These are phyloP conservation scores for Azorinus chamasolen DNA, from an alignment of 2,888 invertebrate species.

Conservation along the genomic window DNA sequence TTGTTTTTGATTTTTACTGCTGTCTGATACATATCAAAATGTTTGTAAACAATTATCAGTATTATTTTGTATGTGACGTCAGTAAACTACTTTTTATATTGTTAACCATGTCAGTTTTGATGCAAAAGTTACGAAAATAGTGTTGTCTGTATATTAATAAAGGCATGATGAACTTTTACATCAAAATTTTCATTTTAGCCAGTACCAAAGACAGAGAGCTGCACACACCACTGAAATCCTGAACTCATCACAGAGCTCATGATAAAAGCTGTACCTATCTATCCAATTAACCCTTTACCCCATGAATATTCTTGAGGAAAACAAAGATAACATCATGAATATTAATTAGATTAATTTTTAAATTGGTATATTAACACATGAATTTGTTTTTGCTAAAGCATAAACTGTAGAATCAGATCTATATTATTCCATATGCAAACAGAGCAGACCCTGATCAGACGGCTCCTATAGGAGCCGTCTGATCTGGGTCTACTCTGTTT, in stretches of 20 bases:
- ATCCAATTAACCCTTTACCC: too few species aligned
- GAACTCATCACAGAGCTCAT: background rate
- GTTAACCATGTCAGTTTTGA: constrained; percentile 17
- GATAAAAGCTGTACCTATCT: too few species aligned
- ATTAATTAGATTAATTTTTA: too few species aligned
- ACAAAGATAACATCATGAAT: too few species aligned
- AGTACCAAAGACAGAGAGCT: constrained; percentile 5
- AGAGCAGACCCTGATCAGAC: too few species aligned
- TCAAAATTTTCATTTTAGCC: constrained; percentile 6
- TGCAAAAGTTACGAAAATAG: constrained; percentile 10
- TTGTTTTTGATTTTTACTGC: constrained; percentile 40
- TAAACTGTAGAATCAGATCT: too few species aligned
- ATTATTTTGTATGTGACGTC: constrained; percentile 41
- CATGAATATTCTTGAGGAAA: too few species aligned
- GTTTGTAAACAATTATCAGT: constrained; percentile 55
- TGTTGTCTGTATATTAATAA: background rate
- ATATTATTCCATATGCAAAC: too few species aligned
- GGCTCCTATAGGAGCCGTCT: too few species aligned
- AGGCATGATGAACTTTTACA: background rate
- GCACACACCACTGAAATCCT: constrained; percentile 8
- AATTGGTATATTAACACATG: too few species aligned
- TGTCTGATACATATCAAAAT: constrained; percentile 59
- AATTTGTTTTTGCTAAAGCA: too few species aligned
- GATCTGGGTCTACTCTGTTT: too few species aligned
- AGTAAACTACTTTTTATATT: constrained; percentile 17